phyloP scores from a whole-genome alignment of 2,113 vertebrate genomes.

The Psilopogon haemacephalus region DNA sequence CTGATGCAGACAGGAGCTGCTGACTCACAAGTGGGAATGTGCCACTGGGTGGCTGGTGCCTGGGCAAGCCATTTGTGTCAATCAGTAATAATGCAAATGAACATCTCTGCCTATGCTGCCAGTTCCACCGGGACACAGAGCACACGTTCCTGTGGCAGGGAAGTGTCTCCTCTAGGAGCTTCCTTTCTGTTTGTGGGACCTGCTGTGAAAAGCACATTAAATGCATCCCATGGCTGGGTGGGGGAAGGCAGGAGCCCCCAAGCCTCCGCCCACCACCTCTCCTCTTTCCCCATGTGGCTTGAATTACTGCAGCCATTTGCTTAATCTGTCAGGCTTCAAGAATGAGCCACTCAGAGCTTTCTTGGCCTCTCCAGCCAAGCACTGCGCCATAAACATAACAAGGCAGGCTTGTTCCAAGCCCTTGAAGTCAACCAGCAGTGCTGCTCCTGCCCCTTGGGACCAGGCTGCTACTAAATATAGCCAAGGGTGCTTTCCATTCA shows the following conservation, averaged over 20 bases:
- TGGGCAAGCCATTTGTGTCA: not conserved
- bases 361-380: constrained; percentile 4
- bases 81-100: constrained; percentile 31
- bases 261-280: not conserved
- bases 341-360: not conserved
- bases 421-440: constrained; percentile 7
- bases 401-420: constrained; percentile 29
- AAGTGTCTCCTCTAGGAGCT: not conserved
- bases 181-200: not conserved
- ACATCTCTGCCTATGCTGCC: not conserved
- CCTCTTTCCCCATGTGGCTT: constrained; percentile 22
- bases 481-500: constrained; percentile 22
- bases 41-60: not conserved
- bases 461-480: constrained; percentile 38
- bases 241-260: not conserved
- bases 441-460: not conserved
- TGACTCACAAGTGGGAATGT: not conserved
- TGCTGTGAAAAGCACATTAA: not conserved
- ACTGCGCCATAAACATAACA: constrained; percentile 3
- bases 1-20: not conserved
- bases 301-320: constrained; percentile 41
- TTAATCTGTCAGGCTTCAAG: constrained; percentile 19
- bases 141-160: not conserved
- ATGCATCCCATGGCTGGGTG: not conserved
- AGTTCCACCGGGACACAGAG: fast-evolving